Evolutionary conservation across 37 sponge, comb jelly and placozoan species (phyloP).

Genomic region (Dysidea cf. avara): DNA sequence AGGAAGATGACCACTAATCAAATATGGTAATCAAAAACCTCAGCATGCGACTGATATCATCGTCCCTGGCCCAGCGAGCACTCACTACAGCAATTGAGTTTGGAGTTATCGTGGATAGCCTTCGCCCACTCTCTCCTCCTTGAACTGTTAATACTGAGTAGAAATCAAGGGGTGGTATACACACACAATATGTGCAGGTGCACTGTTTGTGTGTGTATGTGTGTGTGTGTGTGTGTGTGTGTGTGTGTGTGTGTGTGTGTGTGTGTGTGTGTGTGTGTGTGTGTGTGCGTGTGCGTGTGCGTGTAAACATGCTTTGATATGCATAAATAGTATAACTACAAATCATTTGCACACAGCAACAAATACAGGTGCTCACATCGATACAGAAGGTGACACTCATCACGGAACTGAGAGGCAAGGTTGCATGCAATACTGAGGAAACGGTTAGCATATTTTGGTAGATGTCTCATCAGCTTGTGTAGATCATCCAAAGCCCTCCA

Average conservation of each 20-base stretch:
- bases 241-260: no score
- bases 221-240: no score
- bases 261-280: no score
- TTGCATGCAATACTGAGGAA: slow-evolving; percentile 67
- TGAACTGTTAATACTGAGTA: no score
- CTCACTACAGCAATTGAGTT: slow-evolving; percentile 28
- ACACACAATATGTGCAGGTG: no score
- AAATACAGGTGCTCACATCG: slow-evolving; percentile 69
- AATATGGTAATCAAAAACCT: slow-evolving; percentile 24
- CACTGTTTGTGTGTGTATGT: no score
- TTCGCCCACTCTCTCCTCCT: no score
- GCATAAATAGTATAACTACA: neutral
- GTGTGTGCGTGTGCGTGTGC: no score
- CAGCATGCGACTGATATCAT: slow-evolving; percentile 41
- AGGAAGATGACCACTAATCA: neutral
- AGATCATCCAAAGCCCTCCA: slow-evolving; percentile 72
- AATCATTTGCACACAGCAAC: no score
- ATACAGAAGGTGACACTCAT: slow-evolving; percentile 43
- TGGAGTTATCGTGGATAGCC: no score
- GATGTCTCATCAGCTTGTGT: slow-evolving; percentile 65
- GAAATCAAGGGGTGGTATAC: no score
- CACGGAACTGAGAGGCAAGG: slow-evolving; percentile 56
- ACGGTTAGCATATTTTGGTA: slow-evolving; percentile 76
- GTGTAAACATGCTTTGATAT: no score
- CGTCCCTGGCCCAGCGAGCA: slow-evolving; percentile 65